Evolutionary conservation across 2,797 vertebrate species (phyloP), one percentile per base, ranked within the genome.

Genomic region (Ctenochaetus hawaiiensis): DNA sequence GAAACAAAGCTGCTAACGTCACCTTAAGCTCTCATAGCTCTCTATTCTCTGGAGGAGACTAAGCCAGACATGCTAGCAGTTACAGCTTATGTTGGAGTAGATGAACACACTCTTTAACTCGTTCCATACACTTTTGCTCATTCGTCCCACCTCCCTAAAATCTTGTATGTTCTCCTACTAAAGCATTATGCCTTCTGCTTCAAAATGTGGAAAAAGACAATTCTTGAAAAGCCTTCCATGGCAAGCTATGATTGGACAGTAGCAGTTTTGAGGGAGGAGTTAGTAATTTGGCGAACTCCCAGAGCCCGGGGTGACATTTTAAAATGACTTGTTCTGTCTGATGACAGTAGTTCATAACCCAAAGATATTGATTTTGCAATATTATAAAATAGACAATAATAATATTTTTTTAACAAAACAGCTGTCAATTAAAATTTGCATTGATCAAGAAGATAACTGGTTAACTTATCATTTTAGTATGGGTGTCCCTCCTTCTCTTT

Each of bases 231-330:
- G 16, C 52, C 41, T 75, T 20, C 18, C 0, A 1, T 54, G 74
- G 59, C 22, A 22, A 47, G 8, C n/a, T 74, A 9, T 65, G 43
- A 57, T 61, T 73, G 51, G 62, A 60, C 72, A 66, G 23, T 58
- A 2, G 7, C 65, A 67, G 37, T 59, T 66, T 18, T 0, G 43
- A 13, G 16, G 54, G 66, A 18, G 30, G 20, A 34, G 44, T 17
- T 44, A n/a, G 30, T 1, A 2, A 71, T 49, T 2, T 8, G 45
- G n/a, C 57, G 52, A 1, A 41, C 58, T 63, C 22, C 30, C 22
- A 18, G 13, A 56, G 23, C 17, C 16, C 17, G 58, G 23, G 18
- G 41, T 48, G 45, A 72, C 56, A 56, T 62, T 13, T 18, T 75
- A 7, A 43, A 48, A 53, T 52, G 34, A 11, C 51, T 65, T 63